Evolutionary conservation across 2,888 invertebrate genomes (phyloP), one percentile per base, ranked within the genome.

Genomic region (Entomobrya multifasciata): DNA sequence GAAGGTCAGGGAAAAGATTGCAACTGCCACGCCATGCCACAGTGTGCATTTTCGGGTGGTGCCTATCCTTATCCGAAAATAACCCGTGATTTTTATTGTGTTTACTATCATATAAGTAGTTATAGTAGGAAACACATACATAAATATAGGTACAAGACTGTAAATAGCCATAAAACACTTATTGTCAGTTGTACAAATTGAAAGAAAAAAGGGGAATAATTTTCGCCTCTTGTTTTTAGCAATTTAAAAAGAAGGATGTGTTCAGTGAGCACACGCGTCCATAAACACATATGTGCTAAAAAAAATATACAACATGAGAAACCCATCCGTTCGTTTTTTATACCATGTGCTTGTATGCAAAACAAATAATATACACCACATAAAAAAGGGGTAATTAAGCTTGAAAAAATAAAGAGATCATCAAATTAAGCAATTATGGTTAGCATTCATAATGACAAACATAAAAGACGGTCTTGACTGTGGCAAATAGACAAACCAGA

Each of bases 371-470:
- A 52, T 57, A 62, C 15, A n/a, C 20, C 47, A 20, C 47, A 47
- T 47, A 20, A 25, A 55, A 49, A 70, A 52, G 55, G 44, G 77
- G 76, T 80, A 86, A 86, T 86, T 86, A 86, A 81, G 67, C 81
- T 86, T 86, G 86, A 86, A 76, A n/a, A 86, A 86, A 86, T 86
- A 86, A 86, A 86, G 86, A 86, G 81, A 86, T 86, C 81, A 86
- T 86, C 86, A 81, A 80, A 86, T 86, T 86, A 86, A 86, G 76
- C 86, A 25, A 80, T 80, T 80, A 62, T 80, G 80, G 82, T 22
- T 70, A 57, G 22, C 77, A 65, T 52, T 52, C 83, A 76, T 30
- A 62, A 74, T 57, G 17, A 36, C 44, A n/a, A n/a, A n/a, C n/a
- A n/a, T n/a, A n/a, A n/a, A n/a, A n/a, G 44, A 70, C 44, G 25